Evolutionary conservation across 2,888 invertebrate genomes (phyloP), one percentile per base, ranked within the genome.

Genomic region (Elegia similella): DNA sequence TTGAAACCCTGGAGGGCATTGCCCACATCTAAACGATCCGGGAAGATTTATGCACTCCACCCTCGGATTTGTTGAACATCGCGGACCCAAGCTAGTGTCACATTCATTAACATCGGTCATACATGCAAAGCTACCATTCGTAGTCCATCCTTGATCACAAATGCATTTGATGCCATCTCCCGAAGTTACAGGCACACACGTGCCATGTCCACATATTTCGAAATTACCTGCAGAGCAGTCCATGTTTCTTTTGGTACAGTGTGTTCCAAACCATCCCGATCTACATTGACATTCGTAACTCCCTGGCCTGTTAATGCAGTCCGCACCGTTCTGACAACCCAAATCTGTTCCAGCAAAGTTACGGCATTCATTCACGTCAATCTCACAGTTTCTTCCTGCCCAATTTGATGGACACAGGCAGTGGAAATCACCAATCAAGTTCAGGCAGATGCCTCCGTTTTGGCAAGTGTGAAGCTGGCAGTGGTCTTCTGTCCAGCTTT

Each of bases 281-380:
- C 93, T 80, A 75, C 98, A 98, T 7, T 92, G 74, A 79, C 98
- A 98, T 94, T 94, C 94, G 80, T 96, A 98, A 12, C 95, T 92
- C 56, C 98, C 98, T 1, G 93, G 94, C 58, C 92, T 93, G 80
- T 98, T 98, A 16, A 94, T 82, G 73, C 98, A 98, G 2, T 95
- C 95, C 0, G 95, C 98, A 12, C 96, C 96, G 86, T 98, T 97
- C 86, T 98, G 98, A 80, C 98, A 98, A 1, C 98, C 98, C 44
- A 97, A 90, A 76, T 96, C 97, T 0, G 98, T 98, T 34, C 97
- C 97, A 7, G 93, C 92, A 73, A 95, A 96, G 68, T 93, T 92
- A 0, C 92, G 89, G 80, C 98, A 98, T 86, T 98, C 98, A 75
- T 98, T 96, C 0, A 98, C 96, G 80, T 98, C 98, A 1, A 82